Percentiles rank a stretch among this genome's conserved stretches.
These are phyloP conservation scores for Caloenas nicobarica DNA, from an alignment of 2,113 vertebrate species.

Conservation along the genomic window DNA sequence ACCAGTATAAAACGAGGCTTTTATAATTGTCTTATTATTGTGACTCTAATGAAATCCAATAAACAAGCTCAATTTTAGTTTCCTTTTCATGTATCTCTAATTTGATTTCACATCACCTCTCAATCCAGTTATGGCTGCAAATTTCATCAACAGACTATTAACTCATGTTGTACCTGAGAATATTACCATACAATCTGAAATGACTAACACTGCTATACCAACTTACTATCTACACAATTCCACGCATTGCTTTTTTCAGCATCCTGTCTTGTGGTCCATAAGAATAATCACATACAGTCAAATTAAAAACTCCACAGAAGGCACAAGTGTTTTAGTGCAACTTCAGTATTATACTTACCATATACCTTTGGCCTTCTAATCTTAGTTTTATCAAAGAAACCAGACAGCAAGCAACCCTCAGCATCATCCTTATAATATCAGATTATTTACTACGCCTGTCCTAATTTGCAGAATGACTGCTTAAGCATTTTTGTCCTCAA, in stretches of 20 bases:
- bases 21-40: background rate
- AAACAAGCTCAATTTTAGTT: background rate
- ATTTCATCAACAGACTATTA: constrained; percentile 12
- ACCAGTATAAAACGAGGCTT: background rate
- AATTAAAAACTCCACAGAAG: background rate
- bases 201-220: background rate
- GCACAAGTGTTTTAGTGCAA: background rate
- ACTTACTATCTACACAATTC: background rate
- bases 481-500: background rate
- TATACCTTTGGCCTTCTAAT: background rate
- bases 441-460: background rate
- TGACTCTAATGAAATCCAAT: background rate
- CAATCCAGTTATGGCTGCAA: background rate
- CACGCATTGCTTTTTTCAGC: background rate
- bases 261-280: background rate
- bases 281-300: background rate
- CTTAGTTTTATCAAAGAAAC: constrained; percentile 6
- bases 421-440: background rate
- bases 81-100: background rate
- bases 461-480: background rate
- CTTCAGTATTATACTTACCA: constrained; percentile 14
- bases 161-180: background rate
- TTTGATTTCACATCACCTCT: background rate
- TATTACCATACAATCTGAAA: background rate
- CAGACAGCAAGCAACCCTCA: background rate